phyloP scores from a whole-genome alignment of 1,140 invertebrate genomes.

The Hirudo medicinalis region DNA sequence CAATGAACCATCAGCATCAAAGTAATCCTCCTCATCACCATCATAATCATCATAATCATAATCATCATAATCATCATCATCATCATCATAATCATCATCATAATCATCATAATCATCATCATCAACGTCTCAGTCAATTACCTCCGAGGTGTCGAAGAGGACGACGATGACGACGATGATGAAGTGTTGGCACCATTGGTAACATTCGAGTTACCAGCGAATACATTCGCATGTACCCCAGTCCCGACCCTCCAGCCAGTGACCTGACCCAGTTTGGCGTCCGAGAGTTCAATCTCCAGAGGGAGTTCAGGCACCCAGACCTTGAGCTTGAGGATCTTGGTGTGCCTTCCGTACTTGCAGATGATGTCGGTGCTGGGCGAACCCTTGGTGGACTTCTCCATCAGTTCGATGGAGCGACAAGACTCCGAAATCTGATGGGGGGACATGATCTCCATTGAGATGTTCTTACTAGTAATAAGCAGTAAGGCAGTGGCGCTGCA shows the following conservation, averaged over 20 bases:
- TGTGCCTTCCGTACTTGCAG: conserved; percentile 82
- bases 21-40: neutral
- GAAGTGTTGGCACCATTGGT: neutral
- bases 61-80: neutral
- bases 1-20: no score
- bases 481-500: no score
- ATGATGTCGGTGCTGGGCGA: conserved; percentile 84
- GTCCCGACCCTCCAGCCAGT: conserved; percentile 66
- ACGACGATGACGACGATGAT: neutral
- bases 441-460: no score
- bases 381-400: conserved; percentile 84
- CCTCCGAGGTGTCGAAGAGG: neutral
- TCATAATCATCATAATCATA: neutral
- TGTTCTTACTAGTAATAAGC: no score
- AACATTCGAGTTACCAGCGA: neutral
- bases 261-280: conserved; percentile 76
- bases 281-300: conserved; percentile 71
- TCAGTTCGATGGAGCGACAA: conserved; percentile 87
- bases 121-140: neutral
- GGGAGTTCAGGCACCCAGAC: conserved; percentile 95
- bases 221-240: neutral
- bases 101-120: neutral
- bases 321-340: conserved; percentile 69
- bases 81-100: neutral
- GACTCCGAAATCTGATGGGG: conserved; percentile 70